phyloP scores from a whole-genome alignment of 2,113 vertebrate genomes.

The Chaenocephalus aceratus region DNA sequence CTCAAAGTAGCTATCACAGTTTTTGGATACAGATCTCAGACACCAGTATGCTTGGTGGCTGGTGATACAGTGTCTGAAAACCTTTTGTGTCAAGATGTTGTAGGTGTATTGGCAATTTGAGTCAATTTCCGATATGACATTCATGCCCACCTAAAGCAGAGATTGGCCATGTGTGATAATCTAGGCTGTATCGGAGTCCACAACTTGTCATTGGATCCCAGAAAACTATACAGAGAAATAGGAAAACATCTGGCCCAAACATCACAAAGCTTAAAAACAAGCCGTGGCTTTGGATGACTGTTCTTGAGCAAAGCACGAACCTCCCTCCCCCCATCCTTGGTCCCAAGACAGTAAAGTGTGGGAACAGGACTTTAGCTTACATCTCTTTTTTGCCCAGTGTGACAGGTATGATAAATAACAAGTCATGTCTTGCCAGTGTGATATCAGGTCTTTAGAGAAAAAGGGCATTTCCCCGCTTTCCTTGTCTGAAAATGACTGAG shows the following conservation, averaged over 20 bases:
- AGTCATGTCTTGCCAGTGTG: constrained; percentile 58
- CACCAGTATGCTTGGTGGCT: background rate
- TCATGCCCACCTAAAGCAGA: background rate
- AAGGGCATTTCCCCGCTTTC: constrained; percentile 60
- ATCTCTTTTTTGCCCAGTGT: constrained; percentile 20
- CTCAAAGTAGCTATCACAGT: background rate
- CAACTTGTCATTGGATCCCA: background rate
- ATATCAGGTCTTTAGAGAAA: constrained; percentile 63
- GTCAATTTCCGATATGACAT: background rate
- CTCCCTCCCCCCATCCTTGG: background rate
- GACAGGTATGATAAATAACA: constrained; percentile 75
- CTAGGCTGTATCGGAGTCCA: constrained; percentile 17
- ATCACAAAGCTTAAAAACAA: constrained; percentile 20
- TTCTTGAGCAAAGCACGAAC: constrained; percentile 28
- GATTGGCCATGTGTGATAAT: background rate
- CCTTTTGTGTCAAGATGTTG: too few relatives aligned
- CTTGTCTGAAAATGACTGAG: constrained; percentile 56
- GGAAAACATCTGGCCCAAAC: constrained; percentile 5
- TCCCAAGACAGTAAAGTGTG: constrained; percentile 45
- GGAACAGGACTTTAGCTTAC: constrained; percentile 38
- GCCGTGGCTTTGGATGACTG: constrained; percentile 40
- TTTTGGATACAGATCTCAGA: background rate
- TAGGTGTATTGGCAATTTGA: background rate
- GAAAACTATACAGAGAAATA: constrained; percentile 1
- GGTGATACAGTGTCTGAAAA: too few relatives aligned